phyloP scores from a whole-genome alignment of 2,888 invertebrate species.

The Campoplex capitator region DNA sequence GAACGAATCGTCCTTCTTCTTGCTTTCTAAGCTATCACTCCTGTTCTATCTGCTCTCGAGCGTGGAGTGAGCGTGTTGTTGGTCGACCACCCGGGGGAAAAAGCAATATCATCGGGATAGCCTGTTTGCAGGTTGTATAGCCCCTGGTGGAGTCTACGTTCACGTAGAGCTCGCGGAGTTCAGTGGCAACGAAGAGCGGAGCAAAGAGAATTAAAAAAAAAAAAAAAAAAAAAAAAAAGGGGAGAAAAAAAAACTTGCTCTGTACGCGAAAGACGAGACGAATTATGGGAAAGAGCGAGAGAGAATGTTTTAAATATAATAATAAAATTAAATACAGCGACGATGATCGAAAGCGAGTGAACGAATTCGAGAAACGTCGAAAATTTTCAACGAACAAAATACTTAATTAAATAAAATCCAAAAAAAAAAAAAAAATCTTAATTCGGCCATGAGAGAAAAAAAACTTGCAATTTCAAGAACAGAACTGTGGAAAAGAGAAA shows the following conservation, averaged over 20 bases:
- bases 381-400: background rate
- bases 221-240: background rate
- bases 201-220: background rate
- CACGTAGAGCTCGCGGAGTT: conserved; percentile 5
- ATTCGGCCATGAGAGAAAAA: background rate
- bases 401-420: too few species aligned
- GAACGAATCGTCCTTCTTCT: conserved; percentile 8
- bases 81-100: conserved; percentile 45
- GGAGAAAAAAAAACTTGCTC: background rate
- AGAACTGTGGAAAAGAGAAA: background rate
- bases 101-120: conserved; percentile 17
- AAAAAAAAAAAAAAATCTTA: background rate
- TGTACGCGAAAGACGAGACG: conserved; percentile 5
- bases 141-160: background rate
- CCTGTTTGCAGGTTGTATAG: conserved; percentile 9
- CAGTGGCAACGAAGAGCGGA: background rate
- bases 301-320: background rate
- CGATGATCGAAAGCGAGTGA: background rate
- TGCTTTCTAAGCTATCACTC: conserved; percentile 16
- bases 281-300: conserved; percentile 11
- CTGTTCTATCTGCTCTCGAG: conserved; percentile 34
- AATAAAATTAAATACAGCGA: background rate
- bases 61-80: conserved; percentile 33
- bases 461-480: background rate
- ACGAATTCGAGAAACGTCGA: background rate